A percentile compares a stretch with the other conserved stretches of the same genome.
phyloP scores from a whole-genome alignment of 2,113 vertebrate genomes.

The Antigone vipio region DNA sequence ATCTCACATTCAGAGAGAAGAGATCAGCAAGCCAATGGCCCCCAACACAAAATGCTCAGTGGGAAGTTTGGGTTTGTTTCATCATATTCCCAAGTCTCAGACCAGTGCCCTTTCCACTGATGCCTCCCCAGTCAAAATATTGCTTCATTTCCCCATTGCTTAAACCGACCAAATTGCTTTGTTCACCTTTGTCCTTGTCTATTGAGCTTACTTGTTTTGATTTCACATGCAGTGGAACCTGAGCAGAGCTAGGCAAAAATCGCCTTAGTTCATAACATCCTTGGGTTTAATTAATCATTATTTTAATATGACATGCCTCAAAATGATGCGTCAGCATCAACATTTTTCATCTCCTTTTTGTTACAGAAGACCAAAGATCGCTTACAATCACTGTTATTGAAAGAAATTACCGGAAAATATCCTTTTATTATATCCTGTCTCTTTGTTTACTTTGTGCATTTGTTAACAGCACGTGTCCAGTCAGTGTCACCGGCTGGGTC shows the following conservation, averaged over 20 bases:
- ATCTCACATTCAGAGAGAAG: not conserved
- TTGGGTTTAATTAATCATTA: not conserved
- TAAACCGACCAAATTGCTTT: conserved; percentile 6
- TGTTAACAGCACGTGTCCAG: not conserved
- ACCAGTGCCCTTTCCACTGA: not conserved
- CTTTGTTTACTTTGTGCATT: conserved; percentile 11
- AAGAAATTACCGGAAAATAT: not conserved
- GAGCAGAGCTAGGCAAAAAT: not conserved
- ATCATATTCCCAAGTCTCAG: not conserved
- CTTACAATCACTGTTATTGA: not conserved
- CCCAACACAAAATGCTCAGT: not conserved
- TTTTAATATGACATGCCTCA: not conserved
- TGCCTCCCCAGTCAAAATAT: not conserved
- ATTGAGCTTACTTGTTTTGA: not conserved
- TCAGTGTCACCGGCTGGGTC: not conserved
- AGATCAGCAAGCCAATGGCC: not conserved
- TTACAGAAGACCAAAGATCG: not conserved
- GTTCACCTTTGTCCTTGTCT: not conserved
- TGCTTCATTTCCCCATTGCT: conserved; percentile 12
- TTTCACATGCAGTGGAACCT: not conserved
- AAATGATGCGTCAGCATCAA: not conserved
- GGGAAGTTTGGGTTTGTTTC: not conserved
- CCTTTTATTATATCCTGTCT: not conserved
- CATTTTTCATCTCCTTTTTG: not conserved
- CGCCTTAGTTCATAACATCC: not conserved